Percentiles rank a stretch among this genome's conserved stretches.
These are phyloP conservation scores for Fregata magnificens DNA, from an alignment of 2,113 vertebrate genomes.

Conservation along the genomic window DNA sequence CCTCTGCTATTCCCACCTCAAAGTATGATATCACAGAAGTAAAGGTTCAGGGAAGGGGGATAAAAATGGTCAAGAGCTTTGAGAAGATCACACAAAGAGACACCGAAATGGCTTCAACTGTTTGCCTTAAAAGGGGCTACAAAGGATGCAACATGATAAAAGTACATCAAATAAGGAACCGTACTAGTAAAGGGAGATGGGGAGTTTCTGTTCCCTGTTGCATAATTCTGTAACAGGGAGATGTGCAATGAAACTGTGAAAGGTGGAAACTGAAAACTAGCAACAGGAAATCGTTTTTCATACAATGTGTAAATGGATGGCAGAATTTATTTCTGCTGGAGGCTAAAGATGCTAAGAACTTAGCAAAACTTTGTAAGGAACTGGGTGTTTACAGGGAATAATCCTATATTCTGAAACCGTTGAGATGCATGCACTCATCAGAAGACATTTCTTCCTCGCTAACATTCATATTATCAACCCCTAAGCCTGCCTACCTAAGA, in stretches of 20 bases:
- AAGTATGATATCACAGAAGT: neutral
- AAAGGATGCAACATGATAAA: neutral
- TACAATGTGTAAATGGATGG: neutral
- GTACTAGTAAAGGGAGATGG: neutral
- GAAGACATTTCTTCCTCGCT: neutral
- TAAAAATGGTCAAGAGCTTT: neutral
- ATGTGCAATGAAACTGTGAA: neutral
- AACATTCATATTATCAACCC: neutral
- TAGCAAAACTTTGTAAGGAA: neutral
- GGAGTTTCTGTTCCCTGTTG: neutral
- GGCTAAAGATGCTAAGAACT: neutral
- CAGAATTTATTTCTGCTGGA: neutral
- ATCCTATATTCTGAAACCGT: neutral
- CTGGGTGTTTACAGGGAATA: neutral
- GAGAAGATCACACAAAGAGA: neutral
- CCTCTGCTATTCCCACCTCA: neutral
- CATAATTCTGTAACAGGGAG: neutral
- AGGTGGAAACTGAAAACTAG: neutral
- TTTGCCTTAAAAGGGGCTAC: neutral
- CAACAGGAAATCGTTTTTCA: neutral
- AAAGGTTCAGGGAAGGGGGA: neutral
- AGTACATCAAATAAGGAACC: neutral
- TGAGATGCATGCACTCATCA: neutral
- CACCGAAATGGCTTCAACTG: neutral
- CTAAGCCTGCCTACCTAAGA: neutral